Conservation (phyloP, 2,888 invertebrate species). For the Tachina grossa region DNA sequence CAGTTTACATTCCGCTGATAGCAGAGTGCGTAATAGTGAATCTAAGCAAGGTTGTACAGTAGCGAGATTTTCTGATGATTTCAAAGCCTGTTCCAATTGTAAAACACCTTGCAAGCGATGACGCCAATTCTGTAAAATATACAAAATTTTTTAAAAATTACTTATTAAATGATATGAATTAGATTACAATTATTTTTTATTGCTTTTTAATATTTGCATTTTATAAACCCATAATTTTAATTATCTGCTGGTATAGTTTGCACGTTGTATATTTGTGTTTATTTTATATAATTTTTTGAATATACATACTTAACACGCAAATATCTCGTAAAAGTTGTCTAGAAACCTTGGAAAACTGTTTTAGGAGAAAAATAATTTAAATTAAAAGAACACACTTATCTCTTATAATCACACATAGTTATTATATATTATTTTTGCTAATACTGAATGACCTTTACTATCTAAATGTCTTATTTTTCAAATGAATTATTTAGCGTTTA, state of each 20-base stretch:
- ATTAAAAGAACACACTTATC: neutral
- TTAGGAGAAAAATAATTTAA: neutral
- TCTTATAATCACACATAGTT: neutral
- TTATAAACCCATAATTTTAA: constrained; percentile 58
- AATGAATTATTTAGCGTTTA: neutral
- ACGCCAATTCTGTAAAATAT: constrained; percentile 80
- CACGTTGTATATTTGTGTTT: constrained; percentile 6
- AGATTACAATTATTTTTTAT: constrained; percentile 48
- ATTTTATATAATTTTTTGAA: neutral
- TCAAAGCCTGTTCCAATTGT: constrained; percentile 82
- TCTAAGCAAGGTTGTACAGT: constrained; percentile 86
- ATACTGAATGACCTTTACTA: constrained; percentile 54
- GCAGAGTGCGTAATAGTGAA: constrained; percentile 85
- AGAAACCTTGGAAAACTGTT: constrained; percentile 52
- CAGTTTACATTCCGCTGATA: constrained; percentile 86
- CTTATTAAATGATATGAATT: constrained; percentile 21
- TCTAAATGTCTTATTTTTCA: neutral
- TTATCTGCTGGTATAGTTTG: constrained; percentile 43
- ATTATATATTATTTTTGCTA: neutral
- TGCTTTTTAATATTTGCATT: constrained; percentile 53
- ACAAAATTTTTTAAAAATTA: neutral
- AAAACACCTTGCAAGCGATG: constrained; percentile 80
- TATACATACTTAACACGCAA: constrained; percentile 59
- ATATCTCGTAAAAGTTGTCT: constrained; percentile 32
- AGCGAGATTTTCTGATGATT: constrained; percentile 83